Conservation (phyloP, 2,797 vertebrate genomes). For the Perodicticus potto region DNA sequence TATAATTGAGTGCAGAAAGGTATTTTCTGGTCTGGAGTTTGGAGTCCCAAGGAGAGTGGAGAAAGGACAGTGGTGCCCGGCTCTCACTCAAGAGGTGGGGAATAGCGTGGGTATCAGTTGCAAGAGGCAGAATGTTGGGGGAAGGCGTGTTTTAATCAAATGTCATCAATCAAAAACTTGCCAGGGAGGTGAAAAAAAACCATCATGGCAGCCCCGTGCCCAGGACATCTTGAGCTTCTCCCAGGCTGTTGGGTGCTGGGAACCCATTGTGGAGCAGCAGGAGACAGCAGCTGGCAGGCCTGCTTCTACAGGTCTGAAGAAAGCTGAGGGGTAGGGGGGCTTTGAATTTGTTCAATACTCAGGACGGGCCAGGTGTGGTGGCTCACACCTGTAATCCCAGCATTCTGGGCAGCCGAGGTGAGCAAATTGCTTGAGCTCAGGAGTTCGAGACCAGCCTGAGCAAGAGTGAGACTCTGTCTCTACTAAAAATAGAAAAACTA, state of each 20-base stretch:
- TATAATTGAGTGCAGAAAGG: constrained; percentile 79
- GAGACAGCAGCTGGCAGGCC: not conserved
- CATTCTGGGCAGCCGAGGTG: too few species aligned
- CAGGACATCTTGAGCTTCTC: not conserved
- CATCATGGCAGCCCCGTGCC: not conserved
- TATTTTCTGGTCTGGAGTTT: constrained; percentile 66
- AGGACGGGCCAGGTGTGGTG: not conserved
- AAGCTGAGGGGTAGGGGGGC: not conserved
- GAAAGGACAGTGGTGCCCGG: not conserved
- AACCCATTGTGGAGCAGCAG: not conserved
- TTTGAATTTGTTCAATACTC: not conserved
- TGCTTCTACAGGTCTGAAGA: too few species aligned
- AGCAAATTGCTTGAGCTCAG: too few species aligned
- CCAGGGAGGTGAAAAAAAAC: not conserved
- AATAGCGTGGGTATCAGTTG: rapidly evolving
- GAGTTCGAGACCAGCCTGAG: too few species aligned
- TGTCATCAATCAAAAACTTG: constrained; percentile 48
- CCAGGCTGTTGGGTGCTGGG: too few species aligned
- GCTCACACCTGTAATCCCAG: too few species aligned
- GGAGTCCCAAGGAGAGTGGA: constrained; percentile 23
- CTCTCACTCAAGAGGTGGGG: not conserved
- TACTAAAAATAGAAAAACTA: too few species aligned
- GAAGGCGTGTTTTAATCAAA: not conserved
- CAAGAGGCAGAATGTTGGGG: not conserved
- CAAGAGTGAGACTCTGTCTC: too few species aligned